These are phyloP conservation scores for Brachymystax lenok DNA, from an alignment of 2,797 vertebrate species.

Conservation along the genomic window DNA sequence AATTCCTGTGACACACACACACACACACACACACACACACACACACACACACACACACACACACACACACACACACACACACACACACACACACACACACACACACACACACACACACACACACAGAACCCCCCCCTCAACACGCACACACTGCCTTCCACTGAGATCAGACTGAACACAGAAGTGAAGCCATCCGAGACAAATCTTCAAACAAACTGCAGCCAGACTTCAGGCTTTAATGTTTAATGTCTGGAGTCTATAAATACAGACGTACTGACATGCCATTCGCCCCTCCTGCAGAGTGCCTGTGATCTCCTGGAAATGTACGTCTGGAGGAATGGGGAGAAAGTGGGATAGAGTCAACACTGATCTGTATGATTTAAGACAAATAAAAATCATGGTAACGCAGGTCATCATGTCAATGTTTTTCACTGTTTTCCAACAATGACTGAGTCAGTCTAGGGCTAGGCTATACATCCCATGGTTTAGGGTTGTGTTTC, in stretches of 20 bases:
- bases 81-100: slow-evolving; percentile 1
- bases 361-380: not conserved
- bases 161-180: too few relatives aligned
- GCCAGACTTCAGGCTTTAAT: not conserved
- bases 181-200: not conserved
- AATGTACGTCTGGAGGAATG: not conserved
- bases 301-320: not conserved
- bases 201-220: slow-evolving; percentile 8
- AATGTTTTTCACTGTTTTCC: not conserved
- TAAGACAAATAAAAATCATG: not conserved
- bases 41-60: slow-evolving; percentile 37
- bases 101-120: slow-evolving; percentile 1
- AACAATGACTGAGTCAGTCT: not conserved
- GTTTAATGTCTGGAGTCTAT: not conserved
- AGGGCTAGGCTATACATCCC: too few relatives aligned
- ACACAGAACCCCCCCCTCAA: slow-evolving; percentile 11
- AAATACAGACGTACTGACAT: not conserved
- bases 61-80: slow-evolving; percentile 1
- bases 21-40: too few relatives aligned
- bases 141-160: slow-evolving; percentile 17
- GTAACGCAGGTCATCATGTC: not conserved
- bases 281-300: not conserved
- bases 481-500: too few relatives aligned
- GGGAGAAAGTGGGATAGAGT: not conserved
- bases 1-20: too few relatives aligned